Evolutionary conservation across 2,113 vertebrate genomes (phyloP).

Genomic region (Pongo abelii): DNA sequence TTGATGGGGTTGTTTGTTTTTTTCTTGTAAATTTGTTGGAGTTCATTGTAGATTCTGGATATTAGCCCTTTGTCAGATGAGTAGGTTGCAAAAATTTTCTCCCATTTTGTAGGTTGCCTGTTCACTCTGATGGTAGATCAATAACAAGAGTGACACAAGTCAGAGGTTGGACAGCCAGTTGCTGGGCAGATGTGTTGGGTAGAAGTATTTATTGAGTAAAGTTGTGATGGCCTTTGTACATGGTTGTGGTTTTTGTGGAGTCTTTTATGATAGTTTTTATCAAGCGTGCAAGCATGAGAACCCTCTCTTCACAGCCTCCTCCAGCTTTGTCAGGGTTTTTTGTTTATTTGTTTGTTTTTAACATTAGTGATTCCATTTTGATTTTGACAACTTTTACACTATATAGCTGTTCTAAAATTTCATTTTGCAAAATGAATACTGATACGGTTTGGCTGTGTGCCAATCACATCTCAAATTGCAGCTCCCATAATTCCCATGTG

Average conservation of each 20-base stretch:
- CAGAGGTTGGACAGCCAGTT: neutral
- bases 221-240: neutral
- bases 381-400: neutral
- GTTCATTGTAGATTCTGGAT: too few species aligned
- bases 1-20: too few species aligned
- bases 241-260: neutral
- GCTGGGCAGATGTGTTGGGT: neutral
- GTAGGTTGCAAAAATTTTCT: too few species aligned
- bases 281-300: neutral
- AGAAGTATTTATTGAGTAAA: neutral
- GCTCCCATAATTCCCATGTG: too few species aligned
- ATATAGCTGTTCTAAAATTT: neutral
- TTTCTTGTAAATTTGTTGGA: too few species aligned
- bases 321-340: neutral
- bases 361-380: neutral
- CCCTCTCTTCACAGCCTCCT: neutral
- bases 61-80: too few species aligned
- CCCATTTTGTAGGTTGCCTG: too few species aligned
- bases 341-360: neutral
- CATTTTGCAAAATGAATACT: slow-evolving; percentile 25
- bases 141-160: neutral
- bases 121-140: neutral
- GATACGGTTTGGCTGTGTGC: too few species aligned
- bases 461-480: too few species aligned
- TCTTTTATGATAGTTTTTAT: neutral